Evolutionary conservation across 2,797 vertebrate genomes (phyloP).

Genomic region (Scyliorhinus canicula): DNA sequence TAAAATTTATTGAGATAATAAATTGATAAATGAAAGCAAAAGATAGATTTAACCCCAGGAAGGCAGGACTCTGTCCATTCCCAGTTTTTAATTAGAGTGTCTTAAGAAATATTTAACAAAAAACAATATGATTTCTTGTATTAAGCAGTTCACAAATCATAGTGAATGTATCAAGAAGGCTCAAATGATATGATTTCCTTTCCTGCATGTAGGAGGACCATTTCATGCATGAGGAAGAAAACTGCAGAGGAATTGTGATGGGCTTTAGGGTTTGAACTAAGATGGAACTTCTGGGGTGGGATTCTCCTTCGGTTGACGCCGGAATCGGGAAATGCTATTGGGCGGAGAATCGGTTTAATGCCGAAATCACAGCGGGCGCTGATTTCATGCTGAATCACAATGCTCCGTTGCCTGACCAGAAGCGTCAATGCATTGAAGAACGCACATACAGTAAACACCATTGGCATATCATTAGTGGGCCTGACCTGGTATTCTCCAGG

Average conservation of each 20-base stretch:
- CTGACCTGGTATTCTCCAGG: too few relatives aligned
- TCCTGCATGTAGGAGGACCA: background rate
- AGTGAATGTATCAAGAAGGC: background rate
- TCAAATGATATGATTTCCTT: background rate
- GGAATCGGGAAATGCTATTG: too few relatives aligned
- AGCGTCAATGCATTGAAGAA: too few relatives aligned
- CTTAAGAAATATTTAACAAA: background rate
- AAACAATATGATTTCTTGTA: background rate
- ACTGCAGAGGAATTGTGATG: background rate
- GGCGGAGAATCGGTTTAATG: too few relatives aligned
- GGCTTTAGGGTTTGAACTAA: background rate
- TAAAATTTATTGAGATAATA: background rate
- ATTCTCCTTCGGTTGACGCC: too few relatives aligned
- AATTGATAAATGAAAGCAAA: background rate
- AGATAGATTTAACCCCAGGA: background rate
- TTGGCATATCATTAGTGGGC: too few relatives aligned
- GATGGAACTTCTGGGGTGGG: background rate
- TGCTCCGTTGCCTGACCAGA: too few relatives aligned
- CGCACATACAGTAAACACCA: too few relatives aligned
- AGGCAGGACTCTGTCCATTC: background rate
- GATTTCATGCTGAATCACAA: too few relatives aligned
- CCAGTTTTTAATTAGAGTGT: background rate
- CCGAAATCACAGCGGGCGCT: too few relatives aligned
- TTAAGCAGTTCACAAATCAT: background rate
- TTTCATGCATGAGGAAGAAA: background rate